phyloP scores from a whole-genome alignment of 2,797 vertebrate species.

The Crenichthys baileyi region DNA sequence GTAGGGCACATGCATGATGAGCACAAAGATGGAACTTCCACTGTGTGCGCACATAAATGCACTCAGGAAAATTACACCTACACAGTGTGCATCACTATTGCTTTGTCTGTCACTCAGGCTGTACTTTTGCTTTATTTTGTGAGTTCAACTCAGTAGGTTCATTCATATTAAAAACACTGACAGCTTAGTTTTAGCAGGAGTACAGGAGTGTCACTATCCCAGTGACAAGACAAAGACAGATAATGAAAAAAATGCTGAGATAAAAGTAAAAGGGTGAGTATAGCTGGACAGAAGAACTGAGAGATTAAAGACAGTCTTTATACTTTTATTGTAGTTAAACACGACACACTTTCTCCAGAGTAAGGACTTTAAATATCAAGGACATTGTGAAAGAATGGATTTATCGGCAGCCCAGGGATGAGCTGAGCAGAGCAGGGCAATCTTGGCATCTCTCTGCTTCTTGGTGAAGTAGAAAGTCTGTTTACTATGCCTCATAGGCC shows the following conservation, averaged over 20 bases:
- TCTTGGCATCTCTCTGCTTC: constrained; percentile 54
- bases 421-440: constrained; percentile 42
- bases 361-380: constrained; percentile 61
- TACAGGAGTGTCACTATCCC: constrained; percentile 16
- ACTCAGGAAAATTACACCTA: constrained; percentile 14
- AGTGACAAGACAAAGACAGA: constrained; percentile 32
- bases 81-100: constrained; percentile 7
- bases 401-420: constrained; percentile 50
- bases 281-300: constrained; percentile 12
- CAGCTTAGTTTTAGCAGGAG: constrained; percentile 31
- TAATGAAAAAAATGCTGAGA: constrained; percentile 22
- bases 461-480: constrained; percentile 73
- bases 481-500: constrained; percentile 57
- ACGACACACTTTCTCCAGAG: constrained; percentile 26
- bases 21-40: constrained; percentile 14
- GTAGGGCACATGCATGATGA: neutral
- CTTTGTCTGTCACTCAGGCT: constrained; percentile 26
- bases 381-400: constrained; percentile 52
- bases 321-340: constrained; percentile 41
- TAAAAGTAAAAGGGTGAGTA: constrained; percentile 6
- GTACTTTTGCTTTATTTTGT: constrained; percentile 29
- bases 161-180: constrained; percentile 36
- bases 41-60: constrained; percentile 12
- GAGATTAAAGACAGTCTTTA: neutral
- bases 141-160: constrained; percentile 26